Percentiles rank a stretch among this genome's conserved stretches.
phyloP scores from a whole-genome alignment of 2,888 invertebrate genomes.

The Polyommatus icarus region DNA sequence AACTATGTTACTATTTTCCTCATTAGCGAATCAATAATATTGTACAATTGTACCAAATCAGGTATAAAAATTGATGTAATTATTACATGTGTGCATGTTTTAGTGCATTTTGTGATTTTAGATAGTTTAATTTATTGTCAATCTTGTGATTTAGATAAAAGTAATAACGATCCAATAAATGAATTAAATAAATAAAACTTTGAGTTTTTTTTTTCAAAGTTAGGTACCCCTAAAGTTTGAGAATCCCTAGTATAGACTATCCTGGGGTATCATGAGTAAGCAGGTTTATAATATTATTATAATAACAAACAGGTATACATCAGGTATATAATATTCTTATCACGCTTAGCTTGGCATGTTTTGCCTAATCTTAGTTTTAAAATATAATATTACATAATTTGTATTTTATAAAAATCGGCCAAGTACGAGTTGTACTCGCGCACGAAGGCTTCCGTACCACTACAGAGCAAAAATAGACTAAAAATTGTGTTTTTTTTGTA shows the following conservation, averaged over 20 bases:
- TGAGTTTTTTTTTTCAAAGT: slow-evolving; percentile 37
- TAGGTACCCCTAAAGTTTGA: background rate
- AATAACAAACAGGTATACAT: no score
- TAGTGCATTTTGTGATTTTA: slow-evolving; percentile 81
- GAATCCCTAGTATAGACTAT: background rate
- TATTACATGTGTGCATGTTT: slow-evolving; percentile 79
- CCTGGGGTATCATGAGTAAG: no score
- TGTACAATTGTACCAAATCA: slow-evolving; percentile 70
- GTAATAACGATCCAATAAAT: slow-evolving; percentile 60
- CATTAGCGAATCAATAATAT: slow-evolving; percentile 61
- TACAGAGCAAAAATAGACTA: no score
- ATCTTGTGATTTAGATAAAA: slow-evolving; percentile 79
- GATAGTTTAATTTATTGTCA: slow-evolving; percentile 79
- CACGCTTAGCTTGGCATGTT: no score
- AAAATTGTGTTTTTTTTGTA: no score
- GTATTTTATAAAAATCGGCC: no score
- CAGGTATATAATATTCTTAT: no score
- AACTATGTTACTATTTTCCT: slow-evolving; percentile 51
- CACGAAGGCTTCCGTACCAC: no score
- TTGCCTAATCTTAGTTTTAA: no score
- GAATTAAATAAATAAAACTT: slow-evolving; percentile 52
- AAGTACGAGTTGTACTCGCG: no score
- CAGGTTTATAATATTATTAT: no score
- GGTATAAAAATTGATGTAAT: slow-evolving; percentile 73
- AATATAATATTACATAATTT: no score